These are phyloP conservation scores for Agrotis clavis DNA, from an alignment of 2,888 invertebrate species.

Conservation along the genomic window DNA sequence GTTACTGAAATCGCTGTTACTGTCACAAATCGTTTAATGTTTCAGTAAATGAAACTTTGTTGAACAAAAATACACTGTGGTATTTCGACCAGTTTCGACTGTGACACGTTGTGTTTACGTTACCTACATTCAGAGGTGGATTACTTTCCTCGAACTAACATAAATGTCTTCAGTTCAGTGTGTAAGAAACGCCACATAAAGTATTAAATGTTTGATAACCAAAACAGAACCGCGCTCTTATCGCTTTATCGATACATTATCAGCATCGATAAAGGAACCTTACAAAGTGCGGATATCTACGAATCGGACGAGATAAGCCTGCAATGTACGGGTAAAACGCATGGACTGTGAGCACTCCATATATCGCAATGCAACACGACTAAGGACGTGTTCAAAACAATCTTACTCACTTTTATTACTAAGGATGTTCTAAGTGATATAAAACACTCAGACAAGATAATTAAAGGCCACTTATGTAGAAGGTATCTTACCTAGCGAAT, in stretches of 20 bases:
- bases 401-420: constrained; percentile 38
- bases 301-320: constrained; percentile 70
- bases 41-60: constrained; percentile 45
- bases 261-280: constrained; percentile 75
- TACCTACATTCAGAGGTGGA: constrained; percentile 39
- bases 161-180: constrained; percentile 38
- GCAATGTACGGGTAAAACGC: constrained; percentile 50
- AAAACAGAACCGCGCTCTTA: constrained; percentile 71
- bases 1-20: constrained; percentile 24
- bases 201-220: constrained; percentile 68
- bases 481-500: not conserved
- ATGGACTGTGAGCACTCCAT: constrained; percentile 37
- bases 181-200: constrained; percentile 40
- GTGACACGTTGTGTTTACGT: constrained; percentile 40
- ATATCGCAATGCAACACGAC: constrained; percentile 46
- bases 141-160: constrained; percentile 34
- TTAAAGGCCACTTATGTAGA: constrained; percentile 8
- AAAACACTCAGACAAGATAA: constrained; percentile 11
- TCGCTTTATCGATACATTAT: constrained; percentile 74
- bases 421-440: constrained; percentile 36
- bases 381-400: constrained; percentile 47
- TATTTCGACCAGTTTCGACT: constrained; percentile 30
- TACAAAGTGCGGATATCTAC: constrained; percentile 74
- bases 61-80: constrained; percentile 38
- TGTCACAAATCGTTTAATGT: constrained; percentile 43